A percentile compares a stretch with the other conserved stretches of the same genome.
These are phyloP conservation scores for Odontothrips loti DNA, from an alignment of 2,888 invertebrate species.

Conservation along the genomic window DNA sequence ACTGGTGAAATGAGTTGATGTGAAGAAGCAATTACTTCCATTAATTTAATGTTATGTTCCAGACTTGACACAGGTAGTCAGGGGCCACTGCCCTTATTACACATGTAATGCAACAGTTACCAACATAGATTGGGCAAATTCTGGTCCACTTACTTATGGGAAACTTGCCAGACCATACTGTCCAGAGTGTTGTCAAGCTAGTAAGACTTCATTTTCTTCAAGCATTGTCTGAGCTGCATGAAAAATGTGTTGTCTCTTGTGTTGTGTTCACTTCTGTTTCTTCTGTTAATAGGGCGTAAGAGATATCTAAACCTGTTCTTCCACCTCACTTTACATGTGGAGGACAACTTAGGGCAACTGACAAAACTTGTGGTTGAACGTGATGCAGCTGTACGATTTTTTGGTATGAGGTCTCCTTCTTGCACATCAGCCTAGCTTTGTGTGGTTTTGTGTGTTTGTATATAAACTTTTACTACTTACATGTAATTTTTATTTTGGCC, in stretches of 20 bases:
- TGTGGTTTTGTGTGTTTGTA: neutral
- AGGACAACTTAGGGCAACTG: neutral
- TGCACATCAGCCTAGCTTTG: neutral
- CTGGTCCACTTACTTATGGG: neutral
- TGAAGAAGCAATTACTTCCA: neutral
- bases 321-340: neutral
- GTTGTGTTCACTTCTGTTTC: neutral
- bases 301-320: neutral
- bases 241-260: neutral
- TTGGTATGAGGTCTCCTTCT: neutral
- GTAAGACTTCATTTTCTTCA: neutral
- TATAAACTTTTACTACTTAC: neutral
- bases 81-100: neutral
- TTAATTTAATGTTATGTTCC: neutral
- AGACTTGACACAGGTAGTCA: neutral
- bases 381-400: neutral
- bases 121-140: neutral
- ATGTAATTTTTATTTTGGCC: neutral
- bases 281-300: neutral
- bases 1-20: neutral
- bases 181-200: neutral
- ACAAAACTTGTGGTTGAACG: neutral
- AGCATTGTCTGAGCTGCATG: neutral
- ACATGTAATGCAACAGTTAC: neutral
- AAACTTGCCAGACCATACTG: neutral